These are phyloP conservation scores for Melanotus villosus DNA, from an alignment of 2,888 invertebrate species.

Conservation along the genomic window DNA sequence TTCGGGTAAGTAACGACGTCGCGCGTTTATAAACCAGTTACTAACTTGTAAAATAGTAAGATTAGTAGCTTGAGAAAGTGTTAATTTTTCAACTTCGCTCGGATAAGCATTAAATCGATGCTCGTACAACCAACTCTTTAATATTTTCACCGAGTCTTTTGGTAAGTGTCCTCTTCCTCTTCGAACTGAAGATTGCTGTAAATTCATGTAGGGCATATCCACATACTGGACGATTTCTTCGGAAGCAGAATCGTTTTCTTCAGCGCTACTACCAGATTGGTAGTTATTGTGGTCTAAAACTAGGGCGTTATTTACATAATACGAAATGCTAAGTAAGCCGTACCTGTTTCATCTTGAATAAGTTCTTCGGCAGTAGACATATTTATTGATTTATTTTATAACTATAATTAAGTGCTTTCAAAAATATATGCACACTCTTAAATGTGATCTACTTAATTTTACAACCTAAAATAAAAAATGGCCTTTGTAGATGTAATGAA, in stretches of 20 bases:
- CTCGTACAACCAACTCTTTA: slow-evolving; percentile 67
- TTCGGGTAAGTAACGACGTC: slow-evolving; percentile 65
- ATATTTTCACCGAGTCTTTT: slow-evolving; percentile 65
- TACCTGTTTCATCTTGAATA: slow-evolving; percentile 27
- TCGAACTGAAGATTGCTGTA: slow-evolving; percentile 58
- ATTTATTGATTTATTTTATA: background rate
- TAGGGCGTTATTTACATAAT: background rate
- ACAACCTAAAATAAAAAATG: too few species aligned
- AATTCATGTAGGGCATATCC: slow-evolving; percentile 46
- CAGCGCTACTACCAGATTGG: slow-evolving; percentile 49
- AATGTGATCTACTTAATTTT: too few species aligned
- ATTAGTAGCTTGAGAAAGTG: slow-evolving; percentile 65
- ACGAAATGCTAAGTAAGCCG: background rate
- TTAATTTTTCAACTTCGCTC: slow-evolving; percentile 67
- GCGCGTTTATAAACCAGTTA: slow-evolving; percentile 68
- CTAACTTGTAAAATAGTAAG: slow-evolving; percentile 67
- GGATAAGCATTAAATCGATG: slow-evolving; percentile 68
- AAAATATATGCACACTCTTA: too few species aligned
- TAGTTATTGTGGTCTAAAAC: slow-evolving; percentile 38
- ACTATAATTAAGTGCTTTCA: too few species aligned
- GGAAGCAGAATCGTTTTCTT: slow-evolving; percentile 51
- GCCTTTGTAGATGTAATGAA: too few species aligned
- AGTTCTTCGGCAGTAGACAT: slow-evolving; percentile 38
- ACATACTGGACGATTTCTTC: slow-evolving; percentile 56
- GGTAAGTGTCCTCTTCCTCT: slow-evolving; percentile 64